Evolutionary conservation across 2,797 vertebrate species (phyloP).

Genomic region (Australoheros facetus): DNA sequence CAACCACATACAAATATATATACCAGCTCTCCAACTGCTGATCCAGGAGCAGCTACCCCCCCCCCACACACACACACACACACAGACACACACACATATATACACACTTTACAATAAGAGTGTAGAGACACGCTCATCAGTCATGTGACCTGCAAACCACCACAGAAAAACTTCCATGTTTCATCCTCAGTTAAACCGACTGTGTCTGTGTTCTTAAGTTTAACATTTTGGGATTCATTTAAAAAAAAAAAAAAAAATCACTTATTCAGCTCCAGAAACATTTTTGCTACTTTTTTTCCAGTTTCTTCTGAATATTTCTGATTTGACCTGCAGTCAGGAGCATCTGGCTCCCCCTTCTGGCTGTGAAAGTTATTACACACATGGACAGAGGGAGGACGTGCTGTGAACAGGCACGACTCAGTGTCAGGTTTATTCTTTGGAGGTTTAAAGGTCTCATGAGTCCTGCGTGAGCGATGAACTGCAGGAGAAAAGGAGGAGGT

Average conservation of each 20-base stretch:
- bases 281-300: not conserved
- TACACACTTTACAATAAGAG: not conserved
- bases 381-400: not conserved
- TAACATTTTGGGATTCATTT: not conserved
- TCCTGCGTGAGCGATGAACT: not conserved
- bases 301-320: not conserved
- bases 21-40: not conserved
- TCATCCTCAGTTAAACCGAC: too few relatives aligned
- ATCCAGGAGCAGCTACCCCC: not conserved
- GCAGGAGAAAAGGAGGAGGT: not conserved
- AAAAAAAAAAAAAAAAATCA: too few relatives aligned
- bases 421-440: not conserved
- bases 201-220: not conserved
- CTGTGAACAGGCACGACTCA: not conserved
- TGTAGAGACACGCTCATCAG: not conserved
- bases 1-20: not conserved
- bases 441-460: not conserved
- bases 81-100: too few relatives aligned
- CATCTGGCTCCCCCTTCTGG: not conserved
- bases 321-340: not conserved
- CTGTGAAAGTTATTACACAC: not conserved
- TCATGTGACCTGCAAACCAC: conserved; percentile 7
- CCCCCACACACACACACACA: not conserved
- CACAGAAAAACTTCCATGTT: not conserved
- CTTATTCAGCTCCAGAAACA: not conserved